Evolutionary conservation across 2,888 invertebrate species (phyloP).

Genomic region (Protophormia terraenovae): DNA sequence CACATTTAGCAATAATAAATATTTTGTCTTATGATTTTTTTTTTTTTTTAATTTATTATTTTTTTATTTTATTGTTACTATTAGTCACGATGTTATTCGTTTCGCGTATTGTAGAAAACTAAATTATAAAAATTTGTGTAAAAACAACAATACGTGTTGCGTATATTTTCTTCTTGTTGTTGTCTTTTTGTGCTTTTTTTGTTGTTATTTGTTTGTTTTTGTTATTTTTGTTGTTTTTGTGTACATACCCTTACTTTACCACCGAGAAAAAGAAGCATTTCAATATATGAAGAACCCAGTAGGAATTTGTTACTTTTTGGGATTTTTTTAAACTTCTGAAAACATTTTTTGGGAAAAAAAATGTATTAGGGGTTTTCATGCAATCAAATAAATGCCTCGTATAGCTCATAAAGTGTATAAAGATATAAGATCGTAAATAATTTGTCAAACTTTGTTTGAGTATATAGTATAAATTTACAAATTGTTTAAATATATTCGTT

Average conservation of each 20-base stretch:
- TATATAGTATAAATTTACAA: too few species aligned
- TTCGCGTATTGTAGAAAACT: constrained; percentile 72
- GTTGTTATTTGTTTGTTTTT: constrained; percentile 2
- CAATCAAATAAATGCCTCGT: too few species aligned
- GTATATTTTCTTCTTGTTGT: constrained; percentile 34
- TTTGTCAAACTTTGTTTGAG: too few species aligned
- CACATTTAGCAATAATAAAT: background rate
- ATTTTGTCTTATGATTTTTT: constrained; percentile 8
- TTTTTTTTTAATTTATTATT: background rate
- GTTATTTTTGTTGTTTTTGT: constrained; percentile 39
- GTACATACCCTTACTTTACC: constrained; percentile 45
- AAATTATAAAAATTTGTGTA: constrained; percentile 68
- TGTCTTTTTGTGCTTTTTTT: background rate
- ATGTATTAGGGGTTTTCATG: too few species aligned
- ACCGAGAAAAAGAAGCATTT: constrained; percentile 11
- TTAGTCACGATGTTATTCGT: constrained; percentile 70
- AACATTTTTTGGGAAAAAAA: too few species aligned
- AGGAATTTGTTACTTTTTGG: too few species aligned
- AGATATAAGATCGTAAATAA: too few species aligned
- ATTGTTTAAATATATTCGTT: too few species aligned
- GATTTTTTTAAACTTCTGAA: too few species aligned
- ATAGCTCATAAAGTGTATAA: too few species aligned
- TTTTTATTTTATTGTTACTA: background rate
- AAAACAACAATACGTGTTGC: constrained; percentile 65
- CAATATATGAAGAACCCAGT: constrained; percentile 4